A percentile compares a stretch with the other conserved stretches of the same genome.
Conservation (phyloP, 2,113 vertebrate species). For the Pseudopodoces humilis region DNA sequence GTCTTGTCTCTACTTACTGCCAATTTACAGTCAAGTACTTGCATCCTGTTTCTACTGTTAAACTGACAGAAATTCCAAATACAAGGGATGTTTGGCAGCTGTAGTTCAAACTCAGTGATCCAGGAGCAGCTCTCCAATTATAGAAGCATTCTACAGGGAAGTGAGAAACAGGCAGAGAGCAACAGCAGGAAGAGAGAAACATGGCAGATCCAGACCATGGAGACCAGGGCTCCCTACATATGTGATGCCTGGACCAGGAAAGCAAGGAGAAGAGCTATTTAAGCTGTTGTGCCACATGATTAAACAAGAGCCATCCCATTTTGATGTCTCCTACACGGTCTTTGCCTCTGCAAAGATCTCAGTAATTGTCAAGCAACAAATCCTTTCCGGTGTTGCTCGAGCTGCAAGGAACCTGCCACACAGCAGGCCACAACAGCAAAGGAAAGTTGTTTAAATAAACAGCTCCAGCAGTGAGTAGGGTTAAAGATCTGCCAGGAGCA, state of each 20-base stretch:
- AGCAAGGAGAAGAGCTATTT: not conserved
- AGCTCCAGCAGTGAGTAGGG: not conserved
- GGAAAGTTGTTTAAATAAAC: not conserved
- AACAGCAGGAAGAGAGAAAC: not conserved
- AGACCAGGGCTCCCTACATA: not conserved
- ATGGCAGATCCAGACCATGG: not conserved
- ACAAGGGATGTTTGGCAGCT: not conserved
- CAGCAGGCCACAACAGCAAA: not conserved
- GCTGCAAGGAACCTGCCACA: not conserved
- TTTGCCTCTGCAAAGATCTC: not conserved
- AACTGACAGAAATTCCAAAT: constrained; percentile 3
- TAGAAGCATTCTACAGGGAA: not conserved
- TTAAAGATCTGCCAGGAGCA: not conserved
- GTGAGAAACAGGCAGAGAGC: not conserved
- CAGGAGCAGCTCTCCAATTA: not conserved
- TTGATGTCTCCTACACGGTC: rapidly evolving
- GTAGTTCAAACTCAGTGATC: not conserved
- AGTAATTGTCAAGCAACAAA: not conserved
- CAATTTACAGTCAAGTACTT: constrained; percentile 27
- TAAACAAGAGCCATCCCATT: not conserved
- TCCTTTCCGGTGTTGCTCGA: rapidly evolving
- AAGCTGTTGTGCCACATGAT: not conserved
- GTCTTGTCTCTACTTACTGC: not conserved
- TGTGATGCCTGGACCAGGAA: not conserved
- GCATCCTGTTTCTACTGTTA: constrained; percentile 41